phyloP scores from a whole-genome alignment of 1,140 invertebrate species.

The Ridgeia piscesae region DNA sequence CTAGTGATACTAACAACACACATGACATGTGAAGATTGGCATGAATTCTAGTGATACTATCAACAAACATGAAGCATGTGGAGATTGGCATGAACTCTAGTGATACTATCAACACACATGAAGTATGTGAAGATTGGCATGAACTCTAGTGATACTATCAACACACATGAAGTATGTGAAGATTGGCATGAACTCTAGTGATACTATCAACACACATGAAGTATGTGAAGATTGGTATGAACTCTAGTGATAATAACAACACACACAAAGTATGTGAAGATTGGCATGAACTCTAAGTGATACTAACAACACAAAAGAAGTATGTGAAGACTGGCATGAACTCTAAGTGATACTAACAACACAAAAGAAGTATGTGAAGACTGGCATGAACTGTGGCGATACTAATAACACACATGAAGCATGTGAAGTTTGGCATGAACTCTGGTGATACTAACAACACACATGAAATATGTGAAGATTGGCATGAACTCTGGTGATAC shows the following conservation, averaged over 20 bases:
- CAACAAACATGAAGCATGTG: neutral
- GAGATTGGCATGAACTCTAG: neutral
- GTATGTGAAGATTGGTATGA: neutral
- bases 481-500: neutral
- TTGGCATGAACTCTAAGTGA: neutral
- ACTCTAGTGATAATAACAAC: neutral
- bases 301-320: neutral
- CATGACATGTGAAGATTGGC: too few species aligned
- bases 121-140: neutral
- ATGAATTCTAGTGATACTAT: too few species aligned
- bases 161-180: neutral
- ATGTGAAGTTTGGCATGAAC: neutral
- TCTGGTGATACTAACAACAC: neutral
- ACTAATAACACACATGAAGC: neutral
- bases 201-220: neutral
- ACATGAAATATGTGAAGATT: neutral
- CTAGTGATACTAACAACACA: too few species aligned
- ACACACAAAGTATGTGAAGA: neutral
- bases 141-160: neutral
- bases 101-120: neutral
- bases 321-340: neutral
- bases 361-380: neutral
- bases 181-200: neutral
- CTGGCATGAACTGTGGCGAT: neutral
- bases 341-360: neutral